Percentiles rank a stretch among this genome's conserved stretches.
Evolutionary conservation across 2,113 vertebrate genomes (phyloP).

Genomic region (Hemichromis elongatus): DNA sequence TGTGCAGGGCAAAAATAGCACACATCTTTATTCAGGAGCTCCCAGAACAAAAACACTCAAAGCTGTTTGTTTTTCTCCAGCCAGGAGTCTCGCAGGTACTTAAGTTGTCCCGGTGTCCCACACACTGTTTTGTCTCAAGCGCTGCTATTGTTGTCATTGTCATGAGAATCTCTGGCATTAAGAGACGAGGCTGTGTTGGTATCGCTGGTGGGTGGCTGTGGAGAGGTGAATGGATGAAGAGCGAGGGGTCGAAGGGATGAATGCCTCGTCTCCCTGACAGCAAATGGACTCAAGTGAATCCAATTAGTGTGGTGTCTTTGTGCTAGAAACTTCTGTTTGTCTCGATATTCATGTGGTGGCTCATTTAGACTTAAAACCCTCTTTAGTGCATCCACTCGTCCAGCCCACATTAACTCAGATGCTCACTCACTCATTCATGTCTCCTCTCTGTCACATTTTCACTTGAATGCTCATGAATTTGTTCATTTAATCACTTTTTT

Average conservation of each 20-base stretch:
- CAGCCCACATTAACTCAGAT: not conserved
- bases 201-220: conserved; percentile 35
- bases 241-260: conserved; percentile 28
- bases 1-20: not conserved
- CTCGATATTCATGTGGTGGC: conserved; percentile 41
- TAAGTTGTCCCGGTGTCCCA: conserved; percentile 40
- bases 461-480: not conserved
- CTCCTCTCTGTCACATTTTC: not conserved
- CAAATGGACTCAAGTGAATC: conserved; percentile 58
- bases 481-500: not conserved
- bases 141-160: conserved; percentile 44
- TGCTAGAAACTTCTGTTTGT: conserved; percentile 48
- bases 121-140: conserved; percentile 32
- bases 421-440: not conserved
- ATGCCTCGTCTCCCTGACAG: conserved; percentile 43
- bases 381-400: not conserved
- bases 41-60: conserved; percentile 38
- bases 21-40: conserved; percentile 36
- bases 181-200: conserved; percentile 26
- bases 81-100: conserved; percentile 31
- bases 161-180: conserved; percentile 49
- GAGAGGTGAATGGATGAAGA: conserved; percentile 41
- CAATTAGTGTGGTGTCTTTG: conserved; percentile 50
- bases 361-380: conserved; percentile 28
- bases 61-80: conserved; percentile 38